These are phyloP conservation scores for Embidobia sp. DNA, from an alignment of 2,888 invertebrate genomes.

Conservation along the genomic window DNA sequence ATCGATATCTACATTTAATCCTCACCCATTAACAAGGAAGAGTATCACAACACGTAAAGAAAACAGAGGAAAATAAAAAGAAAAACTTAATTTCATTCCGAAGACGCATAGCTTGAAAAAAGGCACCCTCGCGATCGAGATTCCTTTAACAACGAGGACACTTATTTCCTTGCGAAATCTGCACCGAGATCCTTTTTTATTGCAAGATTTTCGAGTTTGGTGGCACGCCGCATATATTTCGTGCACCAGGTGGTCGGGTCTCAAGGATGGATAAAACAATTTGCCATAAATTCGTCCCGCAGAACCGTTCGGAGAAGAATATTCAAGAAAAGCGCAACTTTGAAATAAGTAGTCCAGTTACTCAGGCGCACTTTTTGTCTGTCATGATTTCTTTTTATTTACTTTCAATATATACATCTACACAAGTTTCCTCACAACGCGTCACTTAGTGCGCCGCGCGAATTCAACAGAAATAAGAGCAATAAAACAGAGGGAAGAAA, in stretches of 20 bases:
- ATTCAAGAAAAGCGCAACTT: constrained; percentile 52
- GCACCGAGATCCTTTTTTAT: constrained; percentile 51
- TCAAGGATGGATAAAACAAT: constrained; percentile 77
- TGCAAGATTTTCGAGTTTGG: constrained; percentile 58
- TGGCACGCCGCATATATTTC: constrained; percentile 69
- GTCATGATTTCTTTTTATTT: constrained; percentile 46
- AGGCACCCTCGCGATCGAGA: constrained; percentile 18
- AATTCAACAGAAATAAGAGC: too few species aligned
- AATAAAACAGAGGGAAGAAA: too few species aligned
- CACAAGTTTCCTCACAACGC: not conserved
- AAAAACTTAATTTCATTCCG: not conserved
- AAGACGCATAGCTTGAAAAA: constrained; percentile 3
- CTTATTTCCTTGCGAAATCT: constrained; percentile 55
- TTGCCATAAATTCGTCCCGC: constrained; percentile 76
- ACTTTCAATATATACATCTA: constrained; percentile 11
- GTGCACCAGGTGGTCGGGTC: constrained; percentile 77
- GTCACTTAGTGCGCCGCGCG: too few species aligned
- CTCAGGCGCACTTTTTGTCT: constrained; percentile 20
- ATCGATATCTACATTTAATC: too few species aligned
- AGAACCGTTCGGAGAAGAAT: constrained; percentile 44
- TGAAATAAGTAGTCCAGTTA: constrained; percentile 46
- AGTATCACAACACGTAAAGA: not conserved
- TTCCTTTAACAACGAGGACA: constrained; percentile 23
- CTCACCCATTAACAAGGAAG: not conserved
- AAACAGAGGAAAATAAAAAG: not conserved